These are phyloP conservation scores for Petrocephalus sullivani DNA, from an alignment of 2,797 vertebrate genomes.

Conservation along the genomic window DNA sequence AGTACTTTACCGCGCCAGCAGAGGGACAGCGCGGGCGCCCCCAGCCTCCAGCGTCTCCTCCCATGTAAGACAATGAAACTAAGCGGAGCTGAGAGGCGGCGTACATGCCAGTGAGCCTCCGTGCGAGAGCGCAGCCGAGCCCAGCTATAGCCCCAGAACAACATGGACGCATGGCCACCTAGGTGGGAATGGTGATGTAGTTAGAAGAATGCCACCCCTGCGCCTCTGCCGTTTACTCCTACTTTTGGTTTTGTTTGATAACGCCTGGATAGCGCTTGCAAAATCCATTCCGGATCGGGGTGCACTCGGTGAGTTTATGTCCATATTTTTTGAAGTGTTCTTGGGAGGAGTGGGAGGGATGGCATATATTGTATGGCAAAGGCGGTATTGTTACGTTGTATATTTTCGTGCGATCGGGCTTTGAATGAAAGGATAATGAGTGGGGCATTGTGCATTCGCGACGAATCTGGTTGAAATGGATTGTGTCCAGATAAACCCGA, in stretches of 20 bases:
- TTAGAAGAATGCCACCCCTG: conserved; percentile 53
- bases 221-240: conserved; percentile 50
- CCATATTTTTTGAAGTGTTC: conserved; percentile 46
- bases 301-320: conserved; percentile 60
- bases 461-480: conserved; percentile 31
- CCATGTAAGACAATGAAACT: conserved; percentile 22
- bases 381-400: conserved; percentile 5
- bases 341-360: conserved; percentile 57
- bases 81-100: background rate
- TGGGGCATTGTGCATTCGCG: conserved; percentile 28
- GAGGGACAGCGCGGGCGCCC: background rate
- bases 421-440: conserved; percentile 9
- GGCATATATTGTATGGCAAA: conserved; percentile 31
- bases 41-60: conserved; percentile 23
- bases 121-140: conserved; percentile 26
- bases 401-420: conserved; percentile 43
- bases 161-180: conserved; percentile 44
- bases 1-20: background rate
- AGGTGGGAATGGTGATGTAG: conserved; percentile 54
- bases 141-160: conserved; percentile 17
- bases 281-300: conserved; percentile 60
- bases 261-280: conserved; percentile 46
- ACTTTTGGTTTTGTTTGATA: conserved; percentile 47
- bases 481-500: conserved; percentile 25
- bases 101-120: conserved; percentile 26